Conservation (phyloP, 2,888 invertebrate genomes). For the Tetranychus piercei region DNA sequence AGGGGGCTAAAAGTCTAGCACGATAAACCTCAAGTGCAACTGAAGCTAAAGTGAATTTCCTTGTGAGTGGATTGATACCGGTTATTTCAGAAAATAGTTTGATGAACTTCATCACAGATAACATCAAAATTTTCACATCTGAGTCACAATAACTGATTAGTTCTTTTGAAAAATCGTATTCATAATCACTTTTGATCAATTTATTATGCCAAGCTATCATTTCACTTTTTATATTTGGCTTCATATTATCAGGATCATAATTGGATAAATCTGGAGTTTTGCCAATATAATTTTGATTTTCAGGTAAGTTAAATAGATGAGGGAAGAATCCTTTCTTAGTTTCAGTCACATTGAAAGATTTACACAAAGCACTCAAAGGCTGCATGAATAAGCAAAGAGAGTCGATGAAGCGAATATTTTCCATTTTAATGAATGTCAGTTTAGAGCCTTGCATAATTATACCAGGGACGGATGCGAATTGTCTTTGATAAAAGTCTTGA, state of each 20-base stretch:
- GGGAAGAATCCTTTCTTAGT: slow-evolving; percentile 2
- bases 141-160: slow-evolving; percentile 24
- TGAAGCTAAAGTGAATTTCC: slow-evolving; percentile 23
- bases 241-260: not conserved
- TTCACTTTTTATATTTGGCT: not conserved
- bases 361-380: slow-evolving; percentile 8
- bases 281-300: not conserved
- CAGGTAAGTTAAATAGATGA: not conserved
- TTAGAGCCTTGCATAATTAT: slow-evolving; percentile 17
- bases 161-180: slow-evolving; percentile 25
- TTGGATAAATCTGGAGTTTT: not conserved
- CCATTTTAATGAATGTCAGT: slow-evolving; percentile 6
- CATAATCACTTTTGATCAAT: slow-evolving; percentile 7
- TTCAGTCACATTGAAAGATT: slow-evolving; percentile 12
- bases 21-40: slow-evolving; percentile 22
- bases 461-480: not conserved
- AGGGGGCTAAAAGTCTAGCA: slow-evolving; percentile 14
- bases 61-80: slow-evolving; percentile 23
- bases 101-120: too few species aligned
- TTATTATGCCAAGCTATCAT: slow-evolving; percentile 5
- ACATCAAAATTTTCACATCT: slow-evolving; percentile 22
- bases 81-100: not conserved
- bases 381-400: slow-evolving; percentile 18
- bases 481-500: slow-evolving; percentile 13
- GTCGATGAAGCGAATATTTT: slow-evolving; percentile 15